Evolutionary conservation across 2,797 vertebrate genomes (phyloP).

Genomic region (Lepidocolaptes lacrymiger): DNA sequence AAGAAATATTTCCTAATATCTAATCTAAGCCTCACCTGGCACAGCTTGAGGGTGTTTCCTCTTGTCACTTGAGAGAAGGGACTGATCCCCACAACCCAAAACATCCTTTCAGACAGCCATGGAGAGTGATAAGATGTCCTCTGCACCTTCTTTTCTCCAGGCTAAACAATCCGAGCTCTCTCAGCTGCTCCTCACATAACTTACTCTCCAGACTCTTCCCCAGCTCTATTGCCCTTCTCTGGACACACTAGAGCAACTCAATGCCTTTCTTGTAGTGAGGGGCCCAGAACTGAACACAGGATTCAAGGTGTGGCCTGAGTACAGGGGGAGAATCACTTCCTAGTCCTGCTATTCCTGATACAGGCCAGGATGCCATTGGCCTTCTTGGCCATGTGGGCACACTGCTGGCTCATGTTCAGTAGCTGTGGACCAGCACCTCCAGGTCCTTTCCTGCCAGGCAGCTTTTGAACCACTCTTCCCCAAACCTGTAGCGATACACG

Average conservation of each 20-base stretch:
- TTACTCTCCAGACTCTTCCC: neutral
- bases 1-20: neutral
- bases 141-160: neutral
- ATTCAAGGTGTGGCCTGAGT: neutral
- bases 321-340: neutral
- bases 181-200: neutral
- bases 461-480: neutral
- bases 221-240: neutral
- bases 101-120: neutral
- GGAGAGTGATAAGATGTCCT: neutral
- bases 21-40: neutral
- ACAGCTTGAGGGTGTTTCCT: neutral
- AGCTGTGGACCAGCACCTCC: neutral
- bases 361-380: neutral
- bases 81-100: neutral
- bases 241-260: fast-evolving
- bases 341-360: neutral
- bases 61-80: neutral
- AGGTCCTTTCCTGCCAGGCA: neutral
- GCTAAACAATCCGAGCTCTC: neutral
- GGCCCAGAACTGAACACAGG: neutral
- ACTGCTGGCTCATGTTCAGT: fast-evolving
- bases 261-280: neutral
- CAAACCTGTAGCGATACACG: neutral
- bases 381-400: neutral